Evolutionary conservation across 2,797 vertebrate genomes (phyloP), one percentile per base, ranked within the genome.

Genomic region (Nasua narica): DNA sequence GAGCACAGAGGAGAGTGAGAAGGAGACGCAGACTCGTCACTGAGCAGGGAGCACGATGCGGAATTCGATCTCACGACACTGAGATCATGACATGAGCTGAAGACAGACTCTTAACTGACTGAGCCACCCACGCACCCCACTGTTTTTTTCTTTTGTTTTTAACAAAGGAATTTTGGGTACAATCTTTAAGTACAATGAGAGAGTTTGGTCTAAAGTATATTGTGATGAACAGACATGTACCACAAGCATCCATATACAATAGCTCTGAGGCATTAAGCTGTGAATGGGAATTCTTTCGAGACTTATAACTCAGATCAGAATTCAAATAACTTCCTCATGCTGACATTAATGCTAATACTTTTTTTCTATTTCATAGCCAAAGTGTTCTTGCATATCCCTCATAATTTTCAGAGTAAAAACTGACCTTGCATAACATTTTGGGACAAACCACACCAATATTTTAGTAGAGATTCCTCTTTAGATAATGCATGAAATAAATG

Each of bases 311-410:
- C 93, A 96, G 96, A 96, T 70, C 72, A 92, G 10, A 32, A 78
- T 69, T 94, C 94, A 94, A 70, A 95, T 97, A 90, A 93, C 29
- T 97, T 98, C 87, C 86, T 74, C 46, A 94, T 2, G 0, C 21
- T 98, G 88, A 94, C 76, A 65, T 96, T 98, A 97, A 92, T 93
- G 54, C 74, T 97, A 96, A 92, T 96, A 79, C 37, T 96, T 98
- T 98, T 97, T 97, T 90, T 97, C 69, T 97, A 90, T 96, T 78
- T 90, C 87, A 54, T 96, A 97, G 96, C 81, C 87, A 84, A 91
- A 95, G 40, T 97, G 46, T 97, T 98, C 96, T 97, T 97, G 76
- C 77, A 91, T 96, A 96, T 56, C 96, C 79, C 37, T 98, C 98
- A 98, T 79, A 97, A 76, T 96, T 95, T 96, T 85, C 87, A 92